phyloP scores from a whole-genome alignment of 2,888 invertebrate genomes.

The Lysandra coridon region DNA sequence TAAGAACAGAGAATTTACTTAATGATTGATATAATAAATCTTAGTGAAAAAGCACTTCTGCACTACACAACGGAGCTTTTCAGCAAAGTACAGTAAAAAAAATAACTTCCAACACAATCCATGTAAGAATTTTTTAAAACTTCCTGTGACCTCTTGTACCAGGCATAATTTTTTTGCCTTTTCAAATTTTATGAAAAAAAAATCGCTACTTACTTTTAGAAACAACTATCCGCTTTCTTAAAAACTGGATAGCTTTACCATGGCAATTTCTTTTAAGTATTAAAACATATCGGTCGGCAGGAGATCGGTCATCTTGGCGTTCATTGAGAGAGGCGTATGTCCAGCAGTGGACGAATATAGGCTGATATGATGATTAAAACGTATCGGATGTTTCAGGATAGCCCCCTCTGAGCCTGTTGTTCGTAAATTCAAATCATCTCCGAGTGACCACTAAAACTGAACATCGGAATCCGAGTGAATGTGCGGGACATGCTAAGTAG shows the following conservation, averaged over 20 bases:
- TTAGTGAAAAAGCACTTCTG: no score
- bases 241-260: no score
- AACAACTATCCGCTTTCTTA: no score
- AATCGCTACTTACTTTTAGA: no score
- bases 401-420: constrained; percentile 37
- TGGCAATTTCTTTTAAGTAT: no score
- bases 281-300: constrained; percentile 1
- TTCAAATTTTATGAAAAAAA: neutral
- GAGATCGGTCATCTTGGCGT: no score
- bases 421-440: constrained; percentile 47
- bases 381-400: constrained; percentile 13
- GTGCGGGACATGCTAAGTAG: constrained; percentile 51
- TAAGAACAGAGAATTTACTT: no score
- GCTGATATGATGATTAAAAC: neutral
- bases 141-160: neutral
- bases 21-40: no score
- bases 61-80: no score
- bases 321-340: no score
- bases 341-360: no score
- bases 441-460: constrained; percentile 52
- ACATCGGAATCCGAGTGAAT: constrained; percentile 56
- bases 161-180: neutral
- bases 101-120: neutral
- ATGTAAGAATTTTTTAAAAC: neutral
- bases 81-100: no score